Evolutionary conservation across 1,140 invertebrate species (phyloP).

Genomic region (Bathynomus jamesi): DNA sequence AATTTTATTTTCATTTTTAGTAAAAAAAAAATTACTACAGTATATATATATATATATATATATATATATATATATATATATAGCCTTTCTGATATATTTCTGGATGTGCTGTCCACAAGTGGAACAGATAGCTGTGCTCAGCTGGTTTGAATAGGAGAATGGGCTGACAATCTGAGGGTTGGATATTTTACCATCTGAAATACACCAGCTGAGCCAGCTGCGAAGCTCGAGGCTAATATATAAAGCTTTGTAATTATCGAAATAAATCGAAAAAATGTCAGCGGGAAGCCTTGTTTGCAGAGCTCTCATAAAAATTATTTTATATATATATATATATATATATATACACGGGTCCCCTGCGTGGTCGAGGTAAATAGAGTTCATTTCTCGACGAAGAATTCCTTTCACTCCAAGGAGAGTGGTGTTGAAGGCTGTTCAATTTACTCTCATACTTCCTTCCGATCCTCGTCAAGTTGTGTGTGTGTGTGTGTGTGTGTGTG

Average conservation of each 20-base stretch:
- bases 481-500: too few relatives aligned
- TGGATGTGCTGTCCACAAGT: neutral
- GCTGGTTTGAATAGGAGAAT: neutral
- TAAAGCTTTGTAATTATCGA: neutral
- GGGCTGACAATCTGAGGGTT: neutral
- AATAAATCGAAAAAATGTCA: neutral
- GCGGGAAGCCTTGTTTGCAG: too few relatives aligned
- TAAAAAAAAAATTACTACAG: neutral
- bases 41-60: conserved; percentile 3
- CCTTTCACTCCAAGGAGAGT: too few relatives aligned
- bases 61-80: conserved; percentile 3
- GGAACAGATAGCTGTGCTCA: neutral
- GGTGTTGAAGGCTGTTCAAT: too few relatives aligned
- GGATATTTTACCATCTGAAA: neutral
- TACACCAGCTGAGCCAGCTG: neutral
- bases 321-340: too few relatives aligned
- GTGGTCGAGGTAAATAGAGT: too few relatives aligned
- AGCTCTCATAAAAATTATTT: too few relatives aligned
- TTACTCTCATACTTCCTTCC: too few relatives aligned
- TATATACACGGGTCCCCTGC: too few relatives aligned
- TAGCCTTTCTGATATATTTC: neutral
- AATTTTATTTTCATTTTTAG: too few relatives aligned
- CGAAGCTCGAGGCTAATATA: neutral
- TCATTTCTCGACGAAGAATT: too few relatives aligned
- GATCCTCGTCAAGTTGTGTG: too few relatives aligned